These are phyloP conservation scores for Biston stratarius DNA, from an alignment of 2,888 invertebrate genomes.

Conservation along the genomic window DNA sequence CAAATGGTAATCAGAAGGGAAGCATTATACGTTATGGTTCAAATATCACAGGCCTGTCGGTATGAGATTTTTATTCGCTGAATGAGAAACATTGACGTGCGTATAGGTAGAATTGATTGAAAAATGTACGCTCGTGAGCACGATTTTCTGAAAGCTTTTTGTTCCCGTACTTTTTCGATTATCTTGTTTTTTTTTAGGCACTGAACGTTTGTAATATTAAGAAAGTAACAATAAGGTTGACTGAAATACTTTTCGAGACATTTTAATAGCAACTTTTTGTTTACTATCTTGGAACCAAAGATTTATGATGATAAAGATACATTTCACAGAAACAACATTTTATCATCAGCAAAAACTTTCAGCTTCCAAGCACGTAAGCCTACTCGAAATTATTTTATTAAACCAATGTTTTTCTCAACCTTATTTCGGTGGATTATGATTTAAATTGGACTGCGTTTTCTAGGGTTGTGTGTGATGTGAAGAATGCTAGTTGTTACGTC, in stretches of 20 bases:
- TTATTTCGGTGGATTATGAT: slow-evolving; percentile 46
- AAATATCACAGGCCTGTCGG: slow-evolving; percentile 77
- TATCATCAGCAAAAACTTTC: slow-evolving; percentile 62
- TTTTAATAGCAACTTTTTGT: no score
- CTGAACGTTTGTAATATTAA: no score
- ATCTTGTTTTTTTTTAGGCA: slow-evolving; percentile 18
- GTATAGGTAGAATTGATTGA: slow-evolving; percentile 60
- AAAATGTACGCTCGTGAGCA: slow-evolving; percentile 42
- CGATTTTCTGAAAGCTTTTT: slow-evolving; percentile 25
- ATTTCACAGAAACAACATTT: slow-evolving; percentile 58
- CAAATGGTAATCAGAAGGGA: slow-evolving; percentile 82
- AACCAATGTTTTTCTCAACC: slow-evolving; percentile 34
- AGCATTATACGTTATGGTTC: slow-evolving; percentile 81
- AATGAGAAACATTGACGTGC: slow-evolving; percentile 64
- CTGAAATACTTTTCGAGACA: no score
- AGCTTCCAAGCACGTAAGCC: slow-evolving; percentile 66
- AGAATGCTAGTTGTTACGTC: slow-evolving; percentile 68
- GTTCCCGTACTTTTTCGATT: slow-evolving; percentile 21
- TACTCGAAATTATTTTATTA: slow-evolving; percentile 68
- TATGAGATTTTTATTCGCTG: slow-evolving; percentile 69
- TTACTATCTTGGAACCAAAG: background rate
- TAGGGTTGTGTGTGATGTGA: slow-evolving; percentile 66
- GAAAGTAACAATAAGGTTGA: no score
- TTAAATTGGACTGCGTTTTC: slow-evolving; percentile 49
- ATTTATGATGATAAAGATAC: slow-evolving; percentile 18